Evolutionary conservation across 2,797 vertebrate genomes (phyloP), one percentile per base, ranked within the genome.

Genomic region (Melanotaenia parkinsoni): DNA sequence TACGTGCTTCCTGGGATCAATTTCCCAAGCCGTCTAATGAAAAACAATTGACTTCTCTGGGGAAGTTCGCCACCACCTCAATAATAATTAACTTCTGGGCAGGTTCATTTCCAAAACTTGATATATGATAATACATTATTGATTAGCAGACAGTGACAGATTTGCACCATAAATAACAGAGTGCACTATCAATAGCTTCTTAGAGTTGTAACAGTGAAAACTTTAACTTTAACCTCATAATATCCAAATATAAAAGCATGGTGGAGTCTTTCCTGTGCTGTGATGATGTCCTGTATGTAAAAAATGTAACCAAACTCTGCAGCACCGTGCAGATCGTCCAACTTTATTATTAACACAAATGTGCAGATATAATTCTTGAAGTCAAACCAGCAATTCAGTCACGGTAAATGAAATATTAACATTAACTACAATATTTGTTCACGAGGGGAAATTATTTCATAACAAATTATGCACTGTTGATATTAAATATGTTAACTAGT

Each of bases 101-200:
- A 90, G 86, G 88, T 91, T 86, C 85, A 90, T 90, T 90, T 86
- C 81, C 83, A 91, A 86, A 89, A 81, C 61, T 45, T 92, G 87
- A 94, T 90, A 65, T 87, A 91, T 94, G 88, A 89, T 90, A 87
- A 92, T 92, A 85, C 83, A 86, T 90, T 93, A 94, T 93, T 91
- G 91, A 93, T 92, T 43, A 84, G 62, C 68, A 58, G 83, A 84
- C 76, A 70, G 77, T 86, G 85, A 91, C 83, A 70, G 79, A 92
- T 90, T 70, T 80, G 67, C 60, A 59, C 77, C 82, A 86, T 89
- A 86, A 90, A 91, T 89, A 81, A 85, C 84, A 57, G 79, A 84
- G 63, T 68, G 70, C 85, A 84, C 90, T 83, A 90, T 91, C 84
- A 83, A 80, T 70, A 67, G 62, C 58, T 78, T 67, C 57, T 83